Conservation (phyloP, 2,797 vertebrate species). For the Rhynchotus rufescens region DNA sequence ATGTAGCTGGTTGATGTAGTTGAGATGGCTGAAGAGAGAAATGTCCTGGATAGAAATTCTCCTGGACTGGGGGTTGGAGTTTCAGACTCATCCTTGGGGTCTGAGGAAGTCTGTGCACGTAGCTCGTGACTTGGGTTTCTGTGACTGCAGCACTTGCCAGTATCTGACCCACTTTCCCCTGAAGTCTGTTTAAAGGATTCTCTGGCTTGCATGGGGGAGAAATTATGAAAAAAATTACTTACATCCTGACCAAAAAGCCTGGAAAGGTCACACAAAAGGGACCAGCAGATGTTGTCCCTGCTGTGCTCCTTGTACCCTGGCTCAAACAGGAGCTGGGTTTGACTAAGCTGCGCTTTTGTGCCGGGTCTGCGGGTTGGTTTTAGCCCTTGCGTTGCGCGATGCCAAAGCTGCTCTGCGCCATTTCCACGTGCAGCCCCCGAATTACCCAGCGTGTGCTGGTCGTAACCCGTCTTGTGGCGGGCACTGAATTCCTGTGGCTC, state of each 20-base stretch:
- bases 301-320: background rate
- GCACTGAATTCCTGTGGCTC: background rate
- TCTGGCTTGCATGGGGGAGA: background rate
- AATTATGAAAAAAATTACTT: background rate
- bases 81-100: background rate
- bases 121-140: background rate
- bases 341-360: rapidly evolving
- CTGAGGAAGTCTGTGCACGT: background rate
- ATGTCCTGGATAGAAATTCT: background rate
- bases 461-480: background rate
- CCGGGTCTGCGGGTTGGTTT: background rate
- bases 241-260: background rate
- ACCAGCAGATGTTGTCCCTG: background rate
- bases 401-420: background rate
- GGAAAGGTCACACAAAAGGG: background rate
- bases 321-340: background rate
- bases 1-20: background rate
- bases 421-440: background rate
- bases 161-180: background rate
- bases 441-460: background rate
- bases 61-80: background rate
- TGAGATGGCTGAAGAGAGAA: background rate
- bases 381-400: background rate
- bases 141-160: background rate
- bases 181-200: background rate